A percentile compares a stretch with the other conserved stretches of the same genome.
These are phyloP conservation scores for Excalfactoria chinensis DNA, from an alignment of 2,113 vertebrate species.

Conservation along the genomic window DNA sequence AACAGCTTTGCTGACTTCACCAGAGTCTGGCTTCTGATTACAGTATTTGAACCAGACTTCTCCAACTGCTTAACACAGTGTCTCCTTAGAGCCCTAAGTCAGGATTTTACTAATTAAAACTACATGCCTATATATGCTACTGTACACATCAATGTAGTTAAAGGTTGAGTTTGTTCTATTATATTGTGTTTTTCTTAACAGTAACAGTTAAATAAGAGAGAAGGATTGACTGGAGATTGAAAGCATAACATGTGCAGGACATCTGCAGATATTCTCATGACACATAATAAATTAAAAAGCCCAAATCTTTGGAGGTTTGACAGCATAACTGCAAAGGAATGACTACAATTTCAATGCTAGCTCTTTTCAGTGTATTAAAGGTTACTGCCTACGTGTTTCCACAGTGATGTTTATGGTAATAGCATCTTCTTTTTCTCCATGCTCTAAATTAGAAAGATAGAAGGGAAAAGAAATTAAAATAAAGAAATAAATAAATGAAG, in stretches of 20 bases:
- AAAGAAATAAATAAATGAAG: no score
- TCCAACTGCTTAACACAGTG: not conserved
- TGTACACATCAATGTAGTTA: not conserved
- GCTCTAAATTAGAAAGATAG: not conserved
- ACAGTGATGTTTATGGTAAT: not conserved
- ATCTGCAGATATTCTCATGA: not conserved
- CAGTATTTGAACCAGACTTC: slow-evolving; percentile 37
- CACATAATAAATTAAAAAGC: not conserved
- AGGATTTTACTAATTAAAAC: slow-evolving; percentile 36
- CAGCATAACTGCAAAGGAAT: not conserved
- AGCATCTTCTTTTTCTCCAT: not conserved
- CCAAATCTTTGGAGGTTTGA: not conserved
- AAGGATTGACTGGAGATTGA: not conserved
- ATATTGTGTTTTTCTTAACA: not conserved
- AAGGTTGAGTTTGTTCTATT: not conserved
- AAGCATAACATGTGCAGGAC: not conserved
- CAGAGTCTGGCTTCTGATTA: slow-evolving; percentile 4
- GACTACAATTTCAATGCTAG: not conserved
- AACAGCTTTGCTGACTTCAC: slow-evolving; percentile 24
- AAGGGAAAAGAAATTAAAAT: not conserved
- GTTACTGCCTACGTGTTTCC: not conserved
- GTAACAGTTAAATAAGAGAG: not conserved
- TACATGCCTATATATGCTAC: not conserved
- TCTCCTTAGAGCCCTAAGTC: slow-evolving; percentile 19
- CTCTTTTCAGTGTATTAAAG: not conserved